Base-by-base conservation (phyloP, 92 coral and sea anemone genomes). In the Desmophyllum pertusum region DNA sequence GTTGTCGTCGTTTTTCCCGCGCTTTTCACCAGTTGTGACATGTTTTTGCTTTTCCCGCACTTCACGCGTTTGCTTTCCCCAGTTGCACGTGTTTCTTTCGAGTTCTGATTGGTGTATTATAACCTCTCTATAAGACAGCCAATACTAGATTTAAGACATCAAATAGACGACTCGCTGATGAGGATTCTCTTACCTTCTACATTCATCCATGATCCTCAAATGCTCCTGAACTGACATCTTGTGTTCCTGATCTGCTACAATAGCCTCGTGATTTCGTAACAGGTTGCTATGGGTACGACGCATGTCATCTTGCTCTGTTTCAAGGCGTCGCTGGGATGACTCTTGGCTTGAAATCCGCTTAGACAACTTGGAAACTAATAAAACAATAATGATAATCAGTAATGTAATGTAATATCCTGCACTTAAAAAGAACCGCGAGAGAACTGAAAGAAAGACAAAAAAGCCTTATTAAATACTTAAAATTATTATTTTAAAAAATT, bases 301-400 rank as follows among this genome's bases (percentile, higher is more conserved):
- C 70, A 86, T 33, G 84, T 94, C 97, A 68, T 94, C 95, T 27
- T 89, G 65, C 87, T 94, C 93, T 25, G 98, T 91, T 84, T 94
- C 84, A n/a, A 89, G 82, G 29, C 85, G 83, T 70, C 92, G 84
- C 76, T 87, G 93, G 80, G 90, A 93, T 30, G 93, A 93, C 71
- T 94, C 96, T 42, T 89, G 84, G 36, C 77, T 91, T 62, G 98
- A 83, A 59, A 89, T 86, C 69, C 91, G 92, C 77, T 87, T 85
- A 31, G 99, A 96, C 45, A 96, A 88, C 74, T 93, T 91, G 72
- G 99, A 90, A 27, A 94, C 99, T 96, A 50, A 30, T 10, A 74
- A 42, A 41, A 15, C 17, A 8, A 18, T 9, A 41, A 27, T 15
- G 21, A 29, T n/a, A n/a, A 77, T 25, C 4, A 18, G 51, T n/a